Evolutionary conservation across 1,140 invertebrate genomes (phyloP).

Genomic region (Diuraphis noxia): DNA sequence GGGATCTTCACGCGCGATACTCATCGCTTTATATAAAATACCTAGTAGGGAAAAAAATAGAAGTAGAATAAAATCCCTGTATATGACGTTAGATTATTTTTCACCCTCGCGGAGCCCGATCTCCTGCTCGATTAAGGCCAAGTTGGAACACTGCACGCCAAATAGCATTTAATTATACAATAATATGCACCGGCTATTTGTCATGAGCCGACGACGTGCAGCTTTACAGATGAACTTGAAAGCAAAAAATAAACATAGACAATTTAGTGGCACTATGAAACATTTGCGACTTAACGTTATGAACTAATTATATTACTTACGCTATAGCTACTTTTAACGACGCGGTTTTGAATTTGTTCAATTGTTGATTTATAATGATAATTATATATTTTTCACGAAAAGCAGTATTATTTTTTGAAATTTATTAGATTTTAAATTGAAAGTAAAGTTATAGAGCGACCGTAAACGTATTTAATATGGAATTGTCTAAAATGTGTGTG

Average conservation of each 20-base stretch:
- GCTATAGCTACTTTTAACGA: not conserved
- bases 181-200: not conserved
- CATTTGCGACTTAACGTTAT: not conserved
- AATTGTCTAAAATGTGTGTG: not conserved
- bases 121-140: not conserved
- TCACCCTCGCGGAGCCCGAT: not conserved
- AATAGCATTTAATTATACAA: not conserved
- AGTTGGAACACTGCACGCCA: not conserved
- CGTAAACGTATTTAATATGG: not conserved
- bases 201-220: not conserved
- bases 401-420: not conserved
- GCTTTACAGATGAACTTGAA: not conserved
- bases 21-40: slow-evolving; percentile 34
- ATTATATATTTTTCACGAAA: not conserved
- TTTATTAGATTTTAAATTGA: not conserved
- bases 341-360: not conserved
- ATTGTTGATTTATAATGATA: not conserved
- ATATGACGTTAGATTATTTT: slow-evolving; percentile 49
- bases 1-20: not conserved
- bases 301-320: not conserved
- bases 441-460: not conserved
- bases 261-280: not conserved
- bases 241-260: not conserved
- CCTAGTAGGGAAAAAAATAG: not conserved
- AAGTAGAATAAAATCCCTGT: slow-evolving; percentile 32